A percentile compares a stretch with the other conserved stretches of the same genome.
phyloP scores from a whole-genome alignment of 2,888 invertebrate genomes.

The Cyclophora punctaria region DNA sequence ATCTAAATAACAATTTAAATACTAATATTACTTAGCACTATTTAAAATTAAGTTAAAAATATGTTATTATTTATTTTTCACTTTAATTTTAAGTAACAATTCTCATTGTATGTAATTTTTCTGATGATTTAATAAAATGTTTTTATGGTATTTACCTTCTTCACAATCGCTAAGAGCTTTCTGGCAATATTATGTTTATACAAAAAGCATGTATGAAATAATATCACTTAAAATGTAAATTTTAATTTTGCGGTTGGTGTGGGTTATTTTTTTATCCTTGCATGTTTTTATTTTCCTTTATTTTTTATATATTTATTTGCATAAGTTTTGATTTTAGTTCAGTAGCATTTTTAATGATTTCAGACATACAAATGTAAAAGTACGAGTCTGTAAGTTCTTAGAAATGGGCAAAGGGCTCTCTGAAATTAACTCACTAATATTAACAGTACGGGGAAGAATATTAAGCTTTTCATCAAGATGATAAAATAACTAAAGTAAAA shows the following conservation, averaged over 20 bases:
- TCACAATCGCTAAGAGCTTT: constrained; percentile 73
- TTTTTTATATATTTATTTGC: neutral
- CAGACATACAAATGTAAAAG: too few species aligned
- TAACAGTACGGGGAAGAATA: too few species aligned
- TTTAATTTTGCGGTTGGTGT: constrained; percentile 29
- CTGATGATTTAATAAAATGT: constrained; percentile 48
- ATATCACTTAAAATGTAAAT: constrained; percentile 19
- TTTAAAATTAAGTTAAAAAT: constrained; percentile 7
- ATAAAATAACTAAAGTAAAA: too few species aligned
- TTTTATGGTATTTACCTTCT: constrained; percentile 28
- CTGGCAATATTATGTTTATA: constrained; percentile 34
- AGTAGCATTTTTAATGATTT: too few species aligned
- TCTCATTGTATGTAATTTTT: constrained; percentile 33
- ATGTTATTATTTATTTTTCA: constrained; percentile 10
- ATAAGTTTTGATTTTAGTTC: too few species aligned
- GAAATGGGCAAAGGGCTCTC: too few species aligned
- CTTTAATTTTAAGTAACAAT: constrained; percentile 20
- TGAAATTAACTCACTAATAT: too few species aligned
- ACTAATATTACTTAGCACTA: constrained; percentile 17
- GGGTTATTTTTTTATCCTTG: constrained; percentile 29
- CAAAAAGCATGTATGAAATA: constrained; percentile 68
- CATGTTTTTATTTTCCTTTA: constrained; percentile 12
- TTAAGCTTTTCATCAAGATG: too few species aligned
- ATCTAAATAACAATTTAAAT: constrained; percentile 12
- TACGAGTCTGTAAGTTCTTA: too few species aligned